Percentiles rank a stretch among this genome's conserved stretches.
These are phyloP conservation scores for Zygogramma bicolorata DNA, from an alignment of 2,888 invertebrate species.

Conservation along the genomic window DNA sequence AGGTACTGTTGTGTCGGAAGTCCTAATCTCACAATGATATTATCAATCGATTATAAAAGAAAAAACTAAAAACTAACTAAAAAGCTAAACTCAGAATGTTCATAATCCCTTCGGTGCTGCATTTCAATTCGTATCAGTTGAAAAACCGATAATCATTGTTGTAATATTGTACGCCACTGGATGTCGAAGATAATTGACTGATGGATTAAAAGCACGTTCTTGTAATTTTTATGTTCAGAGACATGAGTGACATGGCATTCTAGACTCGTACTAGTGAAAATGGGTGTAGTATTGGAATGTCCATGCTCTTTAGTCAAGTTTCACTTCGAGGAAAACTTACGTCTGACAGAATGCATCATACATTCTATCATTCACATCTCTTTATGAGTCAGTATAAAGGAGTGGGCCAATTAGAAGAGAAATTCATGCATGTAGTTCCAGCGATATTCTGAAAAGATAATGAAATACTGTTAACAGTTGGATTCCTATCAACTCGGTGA, in stretches of 20 bases:
- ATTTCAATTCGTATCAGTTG: too few species aligned
- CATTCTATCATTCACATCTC: not conserved
- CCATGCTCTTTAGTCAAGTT: not conserved
- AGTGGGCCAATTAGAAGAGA: not conserved
- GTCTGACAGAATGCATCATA: not conserved
- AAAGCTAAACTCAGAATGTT: too few species aligned
- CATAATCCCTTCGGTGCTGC: too few species aligned
- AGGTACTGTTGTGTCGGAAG: too few species aligned
- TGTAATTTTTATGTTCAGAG: not conserved
- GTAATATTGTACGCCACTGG: not conserved
- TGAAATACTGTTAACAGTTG: too few species aligned
- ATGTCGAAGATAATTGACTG: not conserved
- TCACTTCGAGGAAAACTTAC: conserved; percentile 1
- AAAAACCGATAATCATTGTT: not conserved
- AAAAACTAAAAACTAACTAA: too few species aligned
- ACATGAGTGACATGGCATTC: not conserved
- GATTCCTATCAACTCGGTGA: too few species aligned
- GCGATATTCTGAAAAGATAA: too few species aligned
- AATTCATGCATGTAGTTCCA: too few species aligned
- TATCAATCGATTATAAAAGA: too few species aligned
- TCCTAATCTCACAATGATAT: too few species aligned
- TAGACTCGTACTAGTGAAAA: not conserved
- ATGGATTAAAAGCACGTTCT: not conserved
- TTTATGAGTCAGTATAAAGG: not conserved
- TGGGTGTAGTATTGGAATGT: conserved; percentile 9